Percentiles rank a stretch among this genome's conserved stretches.
phyloP scores from a whole-genome alignment of 2,888 invertebrate species.

The Lampropteryx suffumata region DNA sequence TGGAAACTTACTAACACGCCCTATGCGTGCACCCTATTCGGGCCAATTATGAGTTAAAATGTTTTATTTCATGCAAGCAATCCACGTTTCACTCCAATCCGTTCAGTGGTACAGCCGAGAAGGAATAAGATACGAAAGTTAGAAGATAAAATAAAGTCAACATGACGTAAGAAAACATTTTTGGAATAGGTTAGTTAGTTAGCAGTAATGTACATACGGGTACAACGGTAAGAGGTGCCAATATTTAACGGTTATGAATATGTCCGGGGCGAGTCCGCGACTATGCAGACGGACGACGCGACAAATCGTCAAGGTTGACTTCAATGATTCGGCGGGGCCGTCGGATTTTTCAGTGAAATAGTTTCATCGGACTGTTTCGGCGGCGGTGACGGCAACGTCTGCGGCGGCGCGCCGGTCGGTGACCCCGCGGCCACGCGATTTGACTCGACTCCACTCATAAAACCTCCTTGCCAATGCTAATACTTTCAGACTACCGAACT shows the following conservation, averaged over 20 bases:
- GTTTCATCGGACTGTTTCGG: conserved; percentile 54
- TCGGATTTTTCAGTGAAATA: conserved; percentile 80
- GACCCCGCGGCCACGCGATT: conserved; percentile 72
- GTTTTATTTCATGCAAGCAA: too few relatives aligned
- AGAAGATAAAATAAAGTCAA: too few relatives aligned
- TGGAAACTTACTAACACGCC: too few relatives aligned
- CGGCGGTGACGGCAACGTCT: conserved; percentile 78
- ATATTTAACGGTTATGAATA: conserved; percentile 72
- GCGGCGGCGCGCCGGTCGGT: conserved; percentile 79
- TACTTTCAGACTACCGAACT: conserved; percentile 21
- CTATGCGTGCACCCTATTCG: too few relatives aligned
- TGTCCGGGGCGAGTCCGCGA: conserved; percentile 41
- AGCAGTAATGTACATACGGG: conserved; percentile 39
- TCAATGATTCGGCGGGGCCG: conserved; percentile 72
- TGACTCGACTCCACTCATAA: conserved; percentile 67
- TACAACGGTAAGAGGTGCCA: conserved; percentile 62
- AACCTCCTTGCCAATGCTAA: conserved; percentile 41
- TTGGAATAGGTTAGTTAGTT: conserved; percentile 34
- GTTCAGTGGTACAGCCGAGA: too few relatives aligned
- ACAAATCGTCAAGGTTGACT: conserved; percentile 79
- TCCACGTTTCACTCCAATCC: too few relatives aligned
- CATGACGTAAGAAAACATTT: conserved; percentile 44
- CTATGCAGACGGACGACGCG: conserved; percentile 66
- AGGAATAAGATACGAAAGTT: too few relatives aligned
- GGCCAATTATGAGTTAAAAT: too few relatives aligned